A percentile compares a stretch with the other conserved stretches of the same genome.
Conservation (phyloP, 2,113 vertebrate genomes). For the Ia io region DNA sequence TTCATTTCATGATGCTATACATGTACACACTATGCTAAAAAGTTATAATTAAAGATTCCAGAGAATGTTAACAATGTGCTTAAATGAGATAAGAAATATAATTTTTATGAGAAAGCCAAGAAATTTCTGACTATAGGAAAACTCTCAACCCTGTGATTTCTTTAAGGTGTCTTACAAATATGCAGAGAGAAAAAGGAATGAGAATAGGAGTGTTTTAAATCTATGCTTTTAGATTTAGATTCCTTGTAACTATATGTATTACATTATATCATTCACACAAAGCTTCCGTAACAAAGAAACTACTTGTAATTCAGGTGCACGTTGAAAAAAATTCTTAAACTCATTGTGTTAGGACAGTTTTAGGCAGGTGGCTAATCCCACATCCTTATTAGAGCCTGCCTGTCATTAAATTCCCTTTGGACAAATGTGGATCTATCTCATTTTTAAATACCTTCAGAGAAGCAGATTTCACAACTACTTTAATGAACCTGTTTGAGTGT, state of each 20-base stretch:
- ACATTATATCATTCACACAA: neutral
- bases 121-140: conserved; percentile 15
- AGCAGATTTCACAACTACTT: conserved; percentile 22
- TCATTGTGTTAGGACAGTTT: neutral
- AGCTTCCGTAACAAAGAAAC: neutral
- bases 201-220: neutral
- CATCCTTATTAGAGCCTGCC: conserved; percentile 10
- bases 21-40: neutral
- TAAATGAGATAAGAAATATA: conserved; percentile 14
- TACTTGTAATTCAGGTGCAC: conserved; percentile 13
- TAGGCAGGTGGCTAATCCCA: conserved; percentile 17
- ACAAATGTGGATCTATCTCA: conserved; percentile 11
- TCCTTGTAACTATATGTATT: neutral
- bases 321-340: neutral
- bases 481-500: conserved; percentile 22
- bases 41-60: neutral
- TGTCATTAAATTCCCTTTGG: conserved; percentile 37
- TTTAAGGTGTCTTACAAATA: neutral
- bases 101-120: conserved; percentile 40
- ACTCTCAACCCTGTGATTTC: neutral
- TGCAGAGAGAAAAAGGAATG: neutral
- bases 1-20: neutral
- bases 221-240: neutral
- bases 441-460: conserved; percentile 39
- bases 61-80: conserved; percentile 13